These are phyloP conservation scores for Phenganax marumi DNA, from an alignment of 92 coral and sea anemone genomes.

Conservation along the genomic window DNA sequence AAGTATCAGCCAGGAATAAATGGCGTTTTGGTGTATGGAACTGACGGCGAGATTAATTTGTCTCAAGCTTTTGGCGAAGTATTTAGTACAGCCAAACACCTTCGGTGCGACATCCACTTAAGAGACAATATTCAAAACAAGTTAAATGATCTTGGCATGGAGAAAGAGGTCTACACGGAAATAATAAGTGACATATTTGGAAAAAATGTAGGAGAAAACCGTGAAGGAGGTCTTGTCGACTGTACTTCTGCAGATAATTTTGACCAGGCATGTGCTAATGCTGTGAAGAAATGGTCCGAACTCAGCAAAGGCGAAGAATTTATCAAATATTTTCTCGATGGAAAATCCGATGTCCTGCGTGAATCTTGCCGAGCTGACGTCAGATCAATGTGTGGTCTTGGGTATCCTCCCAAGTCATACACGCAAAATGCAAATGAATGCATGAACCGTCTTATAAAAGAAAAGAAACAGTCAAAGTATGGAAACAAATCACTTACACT, in stretches of 20 bases:
- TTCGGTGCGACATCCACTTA: conserved; percentile 57
- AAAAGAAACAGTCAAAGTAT: background rate
- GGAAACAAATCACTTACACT: conserved; percentile 1
- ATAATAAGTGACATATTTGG: conserved; percentile 51
- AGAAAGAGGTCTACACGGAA: conserved; percentile 31
- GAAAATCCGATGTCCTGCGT: conserved; percentile 2
- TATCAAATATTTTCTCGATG: conserved; percentile 9
- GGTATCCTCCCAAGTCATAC: conserved; percentile 17
- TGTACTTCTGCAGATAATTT: conserved; percentile 33
- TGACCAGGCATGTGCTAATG: conserved; percentile 17
- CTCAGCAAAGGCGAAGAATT: background rate
- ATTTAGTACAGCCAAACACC: conserved; percentile 33
- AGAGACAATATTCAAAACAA: conserved; percentile 54
- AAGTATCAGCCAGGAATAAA: conserved; percentile 6
- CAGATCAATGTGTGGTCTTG: conserved; percentile 21
- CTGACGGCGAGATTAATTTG: conserved; percentile 24
- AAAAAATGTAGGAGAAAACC: conserved; percentile 13
- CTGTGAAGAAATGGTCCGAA: conserved; percentile 20
- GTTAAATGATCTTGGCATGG: conserved; percentile 37
- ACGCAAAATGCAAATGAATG: conserved; percentile 27
- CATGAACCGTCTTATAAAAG: conserved; percentile 8
- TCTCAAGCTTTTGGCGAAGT: background rate
- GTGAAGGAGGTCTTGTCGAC: conserved; percentile 42
- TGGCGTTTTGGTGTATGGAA: conserved; percentile 27
- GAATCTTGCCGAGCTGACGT: conserved; percentile 11